phyloP scores from a whole-genome alignment of 2,888 invertebrate species.

The Rhogogaster chlorosoma region DNA sequence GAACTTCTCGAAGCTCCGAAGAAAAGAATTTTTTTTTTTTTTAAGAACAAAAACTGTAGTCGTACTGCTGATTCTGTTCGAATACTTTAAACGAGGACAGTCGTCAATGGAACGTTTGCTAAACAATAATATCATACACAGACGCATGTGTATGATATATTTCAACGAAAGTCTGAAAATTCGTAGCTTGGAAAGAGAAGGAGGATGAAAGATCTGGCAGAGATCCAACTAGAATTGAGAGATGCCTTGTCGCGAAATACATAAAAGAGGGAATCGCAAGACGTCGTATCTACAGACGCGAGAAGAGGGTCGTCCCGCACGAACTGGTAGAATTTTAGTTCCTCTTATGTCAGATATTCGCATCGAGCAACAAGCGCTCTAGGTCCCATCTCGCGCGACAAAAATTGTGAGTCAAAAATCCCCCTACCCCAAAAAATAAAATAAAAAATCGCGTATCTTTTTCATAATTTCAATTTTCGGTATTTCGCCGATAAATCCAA shows the following conservation, averaged over 20 bases:
- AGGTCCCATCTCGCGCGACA: neutral
- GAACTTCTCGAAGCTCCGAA: neutral
- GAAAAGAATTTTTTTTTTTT: neutral
- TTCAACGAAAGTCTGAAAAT: constrained; percentile 17
- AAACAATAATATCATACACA: neutral
- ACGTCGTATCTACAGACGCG: neutral
- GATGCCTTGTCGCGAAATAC: constrained; percentile 26
- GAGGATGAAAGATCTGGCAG: constrained; percentile 32
- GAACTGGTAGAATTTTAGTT: neutral
- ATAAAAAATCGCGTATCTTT: neutral
- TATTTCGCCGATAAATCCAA: neutral
- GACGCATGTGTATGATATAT: neutral
- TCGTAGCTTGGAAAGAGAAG: neutral
- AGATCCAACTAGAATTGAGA: constrained; percentile 47
- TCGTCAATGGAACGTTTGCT: neutral
- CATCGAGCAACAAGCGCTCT: neutral
- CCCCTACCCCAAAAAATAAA: neutral
- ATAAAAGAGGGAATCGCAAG: constrained; percentile 9
- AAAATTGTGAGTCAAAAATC: neutral
- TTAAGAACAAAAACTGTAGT: neutral
- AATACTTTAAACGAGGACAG: neutral
- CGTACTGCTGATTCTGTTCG: no score
- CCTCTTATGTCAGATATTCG: neutral
- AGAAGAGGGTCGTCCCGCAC: neutral
- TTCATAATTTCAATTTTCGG: neutral